A percentile compares a stretch with the other conserved stretches of the same genome.
phyloP scores from a whole-genome alignment of 2,888 invertebrate genomes.

The Synergus japonicus region DNA sequence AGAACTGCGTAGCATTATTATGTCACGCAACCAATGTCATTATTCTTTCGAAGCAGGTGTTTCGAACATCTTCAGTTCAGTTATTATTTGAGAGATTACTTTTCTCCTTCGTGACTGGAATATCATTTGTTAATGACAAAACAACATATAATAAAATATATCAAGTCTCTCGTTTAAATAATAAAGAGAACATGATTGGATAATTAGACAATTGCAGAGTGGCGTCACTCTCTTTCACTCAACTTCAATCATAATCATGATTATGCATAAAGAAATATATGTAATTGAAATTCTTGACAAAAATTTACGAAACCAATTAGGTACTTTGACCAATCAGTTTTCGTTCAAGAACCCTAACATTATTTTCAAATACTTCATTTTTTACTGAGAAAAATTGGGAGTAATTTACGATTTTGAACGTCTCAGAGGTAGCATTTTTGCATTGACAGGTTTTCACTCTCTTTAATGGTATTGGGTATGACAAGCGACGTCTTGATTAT shows the following conservation, averaged over 20 bases:
- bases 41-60: slow-evolving; percentile 53
- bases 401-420: background rate
- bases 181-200: background rate
- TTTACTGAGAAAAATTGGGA: background rate
- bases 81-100: background rate
- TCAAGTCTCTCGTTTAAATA: background rate
- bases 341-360: background rate
- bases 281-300: background rate
- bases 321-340: background rate
- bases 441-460: background rate
- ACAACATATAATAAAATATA: no score
- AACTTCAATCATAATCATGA: background rate
- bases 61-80: slow-evolving; percentile 43
- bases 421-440: background rate
- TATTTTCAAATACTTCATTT: background rate
- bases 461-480: background rate
- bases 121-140: no score
- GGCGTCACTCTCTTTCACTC: no score
- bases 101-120: no score
- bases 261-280: no score
- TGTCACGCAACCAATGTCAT: slow-evolving; percentile 55
- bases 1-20: slow-evolving; percentile 51
- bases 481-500: slow-evolving; percentile 19
- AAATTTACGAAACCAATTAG: background rate
- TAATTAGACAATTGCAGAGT: background rate